phyloP scores from a whole-genome alignment of 2,797 vertebrate species.

The Chaenodraco wilsoni region DNA sequence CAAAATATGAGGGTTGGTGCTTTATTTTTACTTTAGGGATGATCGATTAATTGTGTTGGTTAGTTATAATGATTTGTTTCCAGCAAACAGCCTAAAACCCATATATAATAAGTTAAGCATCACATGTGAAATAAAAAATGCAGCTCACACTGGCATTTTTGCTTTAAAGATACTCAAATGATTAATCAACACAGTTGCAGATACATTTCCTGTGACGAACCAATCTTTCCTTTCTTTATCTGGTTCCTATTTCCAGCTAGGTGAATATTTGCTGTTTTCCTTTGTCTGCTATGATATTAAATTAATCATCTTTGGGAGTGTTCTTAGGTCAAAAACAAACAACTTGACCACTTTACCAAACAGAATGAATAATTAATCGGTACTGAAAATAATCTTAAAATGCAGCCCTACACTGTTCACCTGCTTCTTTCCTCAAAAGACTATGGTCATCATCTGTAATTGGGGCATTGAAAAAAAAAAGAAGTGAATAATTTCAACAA shows the following conservation, averaged over 20 bases:
- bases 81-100: not conserved
- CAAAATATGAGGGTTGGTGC: not conserved
- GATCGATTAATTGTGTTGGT: not conserved
- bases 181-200: not conserved
- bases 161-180: not conserved
- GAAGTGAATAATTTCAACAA: conserved; percentile 66
- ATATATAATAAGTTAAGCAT: not conserved
- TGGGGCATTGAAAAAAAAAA: conserved; percentile 29
- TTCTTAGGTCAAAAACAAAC: conserved; percentile 4
- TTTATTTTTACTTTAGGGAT: not conserved
- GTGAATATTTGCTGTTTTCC: conserved; percentile 2
- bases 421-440: conserved; percentile 31
- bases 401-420: conserved; percentile 12
- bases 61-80: not conserved
- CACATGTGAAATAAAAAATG: conserved; percentile 2
- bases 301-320: not conserved
- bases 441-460: conserved; percentile 37
- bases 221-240: not conserved
- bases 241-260: not conserved
- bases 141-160: not conserved
- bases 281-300: not conserved
- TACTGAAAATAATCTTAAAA: conserved; percentile 2
- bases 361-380: not conserved
- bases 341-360: not conserved
- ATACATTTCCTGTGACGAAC: not conserved